Base-by-base conservation (phyloP, 2,113 vertebrate species). In the Sebastes fasciatus region DNA sequence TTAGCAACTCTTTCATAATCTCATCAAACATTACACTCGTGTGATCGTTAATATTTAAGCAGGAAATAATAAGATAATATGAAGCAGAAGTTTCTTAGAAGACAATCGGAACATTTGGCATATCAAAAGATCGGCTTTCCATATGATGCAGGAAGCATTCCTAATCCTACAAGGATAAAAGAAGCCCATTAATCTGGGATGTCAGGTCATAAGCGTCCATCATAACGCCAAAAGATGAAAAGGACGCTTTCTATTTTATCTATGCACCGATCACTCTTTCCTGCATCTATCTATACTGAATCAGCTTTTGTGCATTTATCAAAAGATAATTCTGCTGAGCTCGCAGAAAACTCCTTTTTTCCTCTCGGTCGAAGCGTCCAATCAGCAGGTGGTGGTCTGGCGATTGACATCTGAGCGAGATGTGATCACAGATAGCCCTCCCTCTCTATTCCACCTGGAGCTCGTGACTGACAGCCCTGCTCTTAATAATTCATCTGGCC, bases 401-500 rank as follows among this genome's bases (percentile, higher is more conserved):
- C 73, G 82, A 92, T 86, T 91, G 88, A 85, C 92, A 89, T 84
- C 86, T 58, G 85, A 88, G 92, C 14, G 89, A 94, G 93, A 94
- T 94, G 83, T 81, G 89, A 92, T 89, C 91, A 91, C 90, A 94
- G 93, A 94, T 91, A 93, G 77, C 76, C 85, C 23, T 87, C 57
- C 69, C 61, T 87, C 80, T 91, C 91, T 90, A 91, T 94, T 94
- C 94, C 94, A 92, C 82, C 84, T 76, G 90, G 94, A 93, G 83
- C 81, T 80, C n/a, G 64, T 96, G 95, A 96, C 89, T 95, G 96
- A 96, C 95, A 92, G 93, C 90, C 86, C 76, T 62, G 83, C 88
- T 90, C 93, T 96, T 82, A 96, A 96, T 96, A 95, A 96, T 96
- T 96, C 88, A 96, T 95, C 87, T 21, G 82, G 92, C 84, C 88